These are phyloP conservation scores for Sinopyrophorus schimmeli DNA, from an alignment of 2,888 invertebrate species.

Conservation along the genomic window DNA sequence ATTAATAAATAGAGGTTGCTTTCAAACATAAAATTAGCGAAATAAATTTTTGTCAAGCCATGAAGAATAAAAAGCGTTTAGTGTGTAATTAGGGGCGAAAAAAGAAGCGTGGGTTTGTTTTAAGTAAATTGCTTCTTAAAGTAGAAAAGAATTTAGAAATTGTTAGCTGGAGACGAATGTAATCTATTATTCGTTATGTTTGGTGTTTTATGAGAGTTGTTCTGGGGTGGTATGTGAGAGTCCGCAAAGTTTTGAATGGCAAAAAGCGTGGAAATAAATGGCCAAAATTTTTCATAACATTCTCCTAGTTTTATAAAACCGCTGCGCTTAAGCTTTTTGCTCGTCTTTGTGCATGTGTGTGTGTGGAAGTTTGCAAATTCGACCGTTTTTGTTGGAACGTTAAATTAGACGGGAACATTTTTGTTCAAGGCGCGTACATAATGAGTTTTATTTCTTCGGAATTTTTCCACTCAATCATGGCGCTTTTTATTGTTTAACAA, in stretches of 20 bases:
- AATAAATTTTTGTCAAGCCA: too few relatives aligned
- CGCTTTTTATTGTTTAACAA: conserved; percentile 12
- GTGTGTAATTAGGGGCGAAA: too few relatives aligned
- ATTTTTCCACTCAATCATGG: conserved; percentile 19
- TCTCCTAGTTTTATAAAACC: conserved; percentile 25
- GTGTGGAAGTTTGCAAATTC: conserved; percentile 23
- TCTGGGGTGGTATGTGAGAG: conserved; percentile 18
- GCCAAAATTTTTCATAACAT: conserved; percentile 31
- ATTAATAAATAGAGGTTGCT: too few relatives aligned
- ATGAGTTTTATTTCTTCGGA: conserved; percentile 21
- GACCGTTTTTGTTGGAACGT: conserved; percentile 25
- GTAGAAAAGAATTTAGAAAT: conserved; percentile 31
- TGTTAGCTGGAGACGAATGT: conserved; percentile 32
- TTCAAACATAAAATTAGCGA: too few relatives aligned
- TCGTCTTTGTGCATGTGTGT: conserved; percentile 22
- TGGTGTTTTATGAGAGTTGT: conserved; percentile 29
- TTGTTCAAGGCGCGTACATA: conserved; percentile 16
- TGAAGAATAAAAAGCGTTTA: too few relatives aligned
- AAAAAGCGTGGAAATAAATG: conserved; percentile 32
- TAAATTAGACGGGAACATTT: conserved; percentile 26
- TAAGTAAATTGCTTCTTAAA: conserved; percentile 26
- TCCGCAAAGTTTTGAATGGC: conserved; percentile 28
- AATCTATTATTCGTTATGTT: conserved; percentile 31
- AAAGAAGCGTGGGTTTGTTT: too few relatives aligned
- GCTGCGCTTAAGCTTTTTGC: conserved; percentile 19